These are phyloP conservation scores for Oophaga sylvatica DNA, from an alignment of 2,797 vertebrate species.

Conservation along the genomic window DNA sequence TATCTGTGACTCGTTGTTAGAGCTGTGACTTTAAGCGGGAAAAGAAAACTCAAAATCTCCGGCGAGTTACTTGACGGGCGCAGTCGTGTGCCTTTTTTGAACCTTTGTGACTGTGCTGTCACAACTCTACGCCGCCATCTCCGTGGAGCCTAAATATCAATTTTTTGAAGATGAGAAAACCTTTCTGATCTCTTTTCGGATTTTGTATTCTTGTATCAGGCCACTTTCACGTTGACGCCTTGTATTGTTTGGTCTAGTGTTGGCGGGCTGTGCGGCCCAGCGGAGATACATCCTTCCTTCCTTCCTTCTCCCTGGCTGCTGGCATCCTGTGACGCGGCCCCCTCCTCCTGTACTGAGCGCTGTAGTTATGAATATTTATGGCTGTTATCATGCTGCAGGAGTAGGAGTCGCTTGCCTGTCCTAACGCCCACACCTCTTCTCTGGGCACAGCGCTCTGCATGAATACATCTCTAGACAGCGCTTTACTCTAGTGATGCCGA, in stretches of 20 bases:
- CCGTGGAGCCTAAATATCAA: too few relatives aligned
- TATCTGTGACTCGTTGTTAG: too few relatives aligned
- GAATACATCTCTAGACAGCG: slow-evolving; percentile 39
- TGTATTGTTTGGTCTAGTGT: background rate
- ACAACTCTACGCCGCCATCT: too few relatives aligned
- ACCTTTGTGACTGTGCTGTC: too few relatives aligned
- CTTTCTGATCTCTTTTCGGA: background rate
- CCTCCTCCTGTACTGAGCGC: slow-evolving; percentile 45
- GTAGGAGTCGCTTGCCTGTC: slow-evolving; percentile 60
- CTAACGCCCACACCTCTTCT: slow-evolving; percentile 58
- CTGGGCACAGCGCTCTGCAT: slow-evolving; percentile 51
- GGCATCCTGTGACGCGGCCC: slow-evolving; percentile 15
- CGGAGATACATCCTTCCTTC: background rate
- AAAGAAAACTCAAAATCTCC: background rate
- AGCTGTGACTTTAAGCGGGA: too few relatives aligned
- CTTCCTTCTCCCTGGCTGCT: slow-evolving; percentile 20
- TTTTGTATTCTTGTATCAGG: background rate
- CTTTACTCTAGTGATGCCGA: slow-evolving; percentile 15
- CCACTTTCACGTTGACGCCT: background rate
- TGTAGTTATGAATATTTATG: slow-evolving; percentile 62
- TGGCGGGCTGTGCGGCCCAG: background rate
- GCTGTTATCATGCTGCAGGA: slow-evolving; percentile 56
- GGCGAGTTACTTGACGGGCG: too few relatives aligned
- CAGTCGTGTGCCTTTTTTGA: too few relatives aligned
- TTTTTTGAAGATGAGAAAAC: too few relatives aligned